Base-by-base conservation (phyloP, 1,140 invertebrate genomes). In the Acyrthosiphon pisum region DNA sequence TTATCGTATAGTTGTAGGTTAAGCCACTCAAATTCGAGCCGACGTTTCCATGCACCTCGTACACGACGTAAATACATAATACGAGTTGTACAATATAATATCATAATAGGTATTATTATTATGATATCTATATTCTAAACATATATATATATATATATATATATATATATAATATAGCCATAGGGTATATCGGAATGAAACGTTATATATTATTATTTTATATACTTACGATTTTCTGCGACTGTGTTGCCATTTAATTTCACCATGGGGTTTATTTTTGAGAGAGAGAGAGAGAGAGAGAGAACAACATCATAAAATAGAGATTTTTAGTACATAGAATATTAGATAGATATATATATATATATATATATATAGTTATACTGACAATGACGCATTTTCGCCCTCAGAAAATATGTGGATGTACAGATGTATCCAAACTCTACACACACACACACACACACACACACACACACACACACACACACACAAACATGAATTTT, bases 71-170 rank as follows among this genome's bases (percentile, higher is more conserved):
- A 76, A 76, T 76, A 76, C 60, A 76, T n/a, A 76, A 76, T 76
- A 76, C 60, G 11, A 76, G n/a, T 76, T 35, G 60, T 76, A 76
- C 30, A 76, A 76, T 76, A 76, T 76, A n/a, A 76, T n/a, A 68
- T n/a, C 30, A 76, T 76, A 76, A n/a, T 76, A n/a, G n/a, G n/a
- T 76, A 76, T 76, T 76, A 76, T 76, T n/a, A n/a, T n/a, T n/a
- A 14, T 30, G 23, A 60, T 26, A 30, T 68, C 9, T 76, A 18
- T 20, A 41, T 41, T 41, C 41, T 41, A 41, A 0, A 41, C 41
- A 41, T 41, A 41, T 4, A 41, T 41, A 41, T 37, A 37, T 37
- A 41, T 37, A 37, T 37, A 60, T 26, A 26, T 60, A 11, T 30
- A 30, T 60, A 68, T n/a, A 6, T 68, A 18, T 20, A 76, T 18